Evolutionary conservation across 1,140 invertebrate genomes (phyloP).

Genomic region (Papilio polyxenes): DNA sequence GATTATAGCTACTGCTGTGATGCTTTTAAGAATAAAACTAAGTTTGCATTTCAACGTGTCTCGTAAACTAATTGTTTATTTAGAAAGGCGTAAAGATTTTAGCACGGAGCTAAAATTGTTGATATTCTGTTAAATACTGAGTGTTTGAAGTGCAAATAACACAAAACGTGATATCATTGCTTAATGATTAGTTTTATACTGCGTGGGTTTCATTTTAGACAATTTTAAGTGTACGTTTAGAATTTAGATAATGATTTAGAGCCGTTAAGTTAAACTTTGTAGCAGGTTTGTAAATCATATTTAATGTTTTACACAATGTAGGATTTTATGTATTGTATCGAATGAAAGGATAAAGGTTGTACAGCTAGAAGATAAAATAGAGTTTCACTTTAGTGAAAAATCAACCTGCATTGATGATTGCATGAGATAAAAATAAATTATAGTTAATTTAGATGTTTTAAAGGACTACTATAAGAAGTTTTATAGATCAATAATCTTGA

Average conservation of each 20-base stretch:
- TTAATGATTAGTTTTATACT: not conserved
- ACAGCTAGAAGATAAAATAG: not conserved
- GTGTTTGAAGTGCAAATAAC: constrained; percentile 10
- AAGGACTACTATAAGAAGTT: too few species aligned
- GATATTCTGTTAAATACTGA: not conserved
- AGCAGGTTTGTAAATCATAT: too few species aligned
- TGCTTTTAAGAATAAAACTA: not conserved
- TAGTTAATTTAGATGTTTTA: too few species aligned
- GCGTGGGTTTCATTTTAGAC: not conserved
- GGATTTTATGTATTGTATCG: not conserved
- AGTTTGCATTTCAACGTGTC: not conserved
- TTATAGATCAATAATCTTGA: too few species aligned
- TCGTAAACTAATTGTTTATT: not conserved
- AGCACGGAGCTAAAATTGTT: constrained; percentile 10
- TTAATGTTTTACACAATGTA: too few species aligned
- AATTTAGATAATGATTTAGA: too few species aligned
- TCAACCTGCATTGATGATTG: too few species aligned
- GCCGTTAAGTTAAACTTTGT: too few species aligned
- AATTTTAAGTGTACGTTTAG: not conserved
- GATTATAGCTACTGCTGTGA: too few species aligned
- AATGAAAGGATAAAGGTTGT: not conserved
- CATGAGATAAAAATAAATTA: too few species aligned
- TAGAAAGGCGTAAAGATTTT: constrained; percentile 23
- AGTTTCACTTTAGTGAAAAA: too few species aligned
- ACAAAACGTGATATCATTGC: not conserved